A percentile compares a stretch with the other conserved stretches of the same genome.
Evolutionary conservation across 1,140 invertebrate species (phyloP).

Genomic region (Ooceraea biroi): DNA sequence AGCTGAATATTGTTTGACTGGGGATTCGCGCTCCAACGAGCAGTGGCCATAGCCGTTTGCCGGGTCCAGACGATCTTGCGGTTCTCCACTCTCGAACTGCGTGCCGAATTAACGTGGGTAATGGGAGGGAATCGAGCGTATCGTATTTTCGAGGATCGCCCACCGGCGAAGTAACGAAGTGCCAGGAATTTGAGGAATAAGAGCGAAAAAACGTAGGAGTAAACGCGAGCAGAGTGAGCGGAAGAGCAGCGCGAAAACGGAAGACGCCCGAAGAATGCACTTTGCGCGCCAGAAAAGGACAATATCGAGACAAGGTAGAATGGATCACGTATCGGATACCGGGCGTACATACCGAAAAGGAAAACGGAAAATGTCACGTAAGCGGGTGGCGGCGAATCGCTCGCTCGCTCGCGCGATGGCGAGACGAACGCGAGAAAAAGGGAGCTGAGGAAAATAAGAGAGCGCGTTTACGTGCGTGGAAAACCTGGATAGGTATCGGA

Average conservation of each 20-base stretch:
- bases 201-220: background rate
- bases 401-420: background rate
- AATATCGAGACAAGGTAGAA: constrained; percentile 45
- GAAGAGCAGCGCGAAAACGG: constrained; percentile 43
- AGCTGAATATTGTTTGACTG: constrained; percentile 83
- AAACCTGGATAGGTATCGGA: constrained; percentile 47
- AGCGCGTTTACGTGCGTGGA: constrained; percentile 51
- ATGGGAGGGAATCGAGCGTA: constrained; percentile 63
- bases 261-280: constrained; percentile 53
- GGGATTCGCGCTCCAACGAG: constrained; percentile 80
- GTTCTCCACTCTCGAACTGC: constrained; percentile 47
- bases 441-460: constrained; percentile 55
- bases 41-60: constrained; percentile 76
- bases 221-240: background rate
- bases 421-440: constrained; percentile 42
- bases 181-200: constrained; percentile 45
- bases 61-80: constrained; percentile 45
- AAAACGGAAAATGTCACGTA: constrained; percentile 61
- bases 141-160: constrained; percentile 57
- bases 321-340: constrained; percentile 34
- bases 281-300: constrained; percentile 46
- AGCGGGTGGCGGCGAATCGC: constrained; percentile 17
- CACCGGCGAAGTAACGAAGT: constrained; percentile 49
- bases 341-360: constrained; percentile 54
- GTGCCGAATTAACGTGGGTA: constrained; percentile 54